Evolutionary conservation across 2,113 vertebrate genomes (phyloP), one percentile per base, ranked within the genome.

Genomic region (Epinephelus moara): DNA sequence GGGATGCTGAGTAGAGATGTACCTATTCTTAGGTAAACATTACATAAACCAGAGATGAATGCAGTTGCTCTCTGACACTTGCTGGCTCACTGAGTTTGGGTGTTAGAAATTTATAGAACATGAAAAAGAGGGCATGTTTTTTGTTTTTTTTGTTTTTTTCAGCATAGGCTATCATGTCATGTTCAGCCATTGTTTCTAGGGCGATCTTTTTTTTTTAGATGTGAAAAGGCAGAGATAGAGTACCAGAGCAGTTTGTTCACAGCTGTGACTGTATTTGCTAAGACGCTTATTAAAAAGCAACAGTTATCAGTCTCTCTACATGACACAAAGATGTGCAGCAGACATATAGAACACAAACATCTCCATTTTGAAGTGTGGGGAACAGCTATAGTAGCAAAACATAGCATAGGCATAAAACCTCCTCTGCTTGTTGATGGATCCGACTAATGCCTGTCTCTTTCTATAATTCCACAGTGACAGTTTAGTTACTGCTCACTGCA

Each of bases 31-130:
- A 70, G 85, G 85, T 81, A 71, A 70, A 84, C 45, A 89, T 93
- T 93, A 89, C 85, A 84, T 94, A 93, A 94, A 87, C 67, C 82
- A 75, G 57, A 90, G 80, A 90, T 89, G 75, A 86, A 90, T 87
- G 80, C 9, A 4, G 80, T 60, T 78, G 50, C 63, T 85, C 72
- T 87, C 80, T 56, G 59, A 71, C 67, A 63, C 86, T 85, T 85
- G 61, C 84, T 89, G 87, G 82, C 83, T 90, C 88, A 66, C 80
- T n/a, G 64, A 77, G 75, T 72, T 79, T 57, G 33, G 73, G 61
- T 83, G 85, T 85, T 47, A 75, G 81, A 74, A 85, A 88, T 89
- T 72, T 90, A 82, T 91, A 88, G 81, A 87, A 87, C 71, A 82
- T 85, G 42, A 85, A 88, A 89, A 80, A 74, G 74, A 88, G 86